Evolutionary conservation across 2,888 invertebrate genomes (phyloP), one percentile per base, ranked within the genome.

Genomic region (Xylocampa areola): DNA sequence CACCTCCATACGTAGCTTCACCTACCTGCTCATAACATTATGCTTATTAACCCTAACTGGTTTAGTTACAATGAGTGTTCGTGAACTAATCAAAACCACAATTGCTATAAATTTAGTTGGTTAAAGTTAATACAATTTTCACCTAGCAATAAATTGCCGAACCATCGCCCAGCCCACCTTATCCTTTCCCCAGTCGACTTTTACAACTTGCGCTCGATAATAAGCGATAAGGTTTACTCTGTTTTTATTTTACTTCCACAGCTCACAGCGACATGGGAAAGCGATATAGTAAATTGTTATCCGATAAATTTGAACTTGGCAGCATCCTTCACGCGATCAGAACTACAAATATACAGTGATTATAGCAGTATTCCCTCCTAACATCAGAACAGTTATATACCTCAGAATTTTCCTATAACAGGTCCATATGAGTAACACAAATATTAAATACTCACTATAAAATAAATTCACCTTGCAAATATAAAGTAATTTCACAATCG

Each of bases 191-290:
- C 49, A 37, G 55, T 41, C 29, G 40, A 48, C 43, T 63, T 62
- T 62, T 55, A 63, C 48, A 48, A 63, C 48, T 35, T 35, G 39
- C 14, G 23, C n/a, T 32, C 14, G 16, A 59, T 52, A 39, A 59
- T 59, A 59, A 37, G 25, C 45, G 59, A 47, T 59, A 59, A 41
- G 23, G 29, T 32, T 47, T 11, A 13, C 43, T 23, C 16, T 62
- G 36, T 58, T 37, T 64, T 51, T 51, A 43, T 64, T 64, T 52
- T 40, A 41, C 35, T 44, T 6, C 11, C 27, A 29, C 16, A 30
- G 27, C 25, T n/a, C 27, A 29, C 16, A 30, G 27, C 25, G 29
- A 44, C 13, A 40, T 17, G 11, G 10, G 5, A 25, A 36, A 3
- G 2, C 2, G 14, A 14, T 10, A 17, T 2, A 35, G n/a, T 35